Evolutionary conservation across 2,888 invertebrate genomes (phyloP), one percentile per base, ranked within the genome.

Genomic region (Masnerella sp.): DNA sequence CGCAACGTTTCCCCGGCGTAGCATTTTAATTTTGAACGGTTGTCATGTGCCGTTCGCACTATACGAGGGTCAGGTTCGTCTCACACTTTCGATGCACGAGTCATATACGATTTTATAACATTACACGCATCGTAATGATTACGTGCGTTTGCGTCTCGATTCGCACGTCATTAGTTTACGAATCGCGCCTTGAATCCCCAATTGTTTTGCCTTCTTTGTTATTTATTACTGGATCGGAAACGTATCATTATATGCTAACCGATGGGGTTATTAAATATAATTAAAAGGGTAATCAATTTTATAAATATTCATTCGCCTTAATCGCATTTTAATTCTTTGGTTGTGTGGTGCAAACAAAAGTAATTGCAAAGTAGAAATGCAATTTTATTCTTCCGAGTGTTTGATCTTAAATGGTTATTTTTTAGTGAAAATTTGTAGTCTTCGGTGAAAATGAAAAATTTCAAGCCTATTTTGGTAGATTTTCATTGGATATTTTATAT

Each of bases 61-160:
- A 40, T 28, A 32, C 47, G 49, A 74, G 73, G 73, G 73, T 74
- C 73, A 74, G 68, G 40, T 52, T 56, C 62, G 68, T 74, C 73
- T 64, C 73, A 74, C 73, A 74, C 68, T 68, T 74, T 67, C 58
- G 68, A 74, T 64, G 54, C 68, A 62, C 49, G 64, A 62, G 42
- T 51, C 68, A 68, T 38, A 43, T 51, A 49, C 32, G 58, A 49
- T 67, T 67, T 65, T 56, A 65, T 58, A 65, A 42, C 51, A 43
- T 65, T 59, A 59, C 47, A 40, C 34, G 49, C 61, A 52, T 65
- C 30, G 67, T 61, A 72, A 72, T 72, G 38, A 61, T 72, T 45
- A 59, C 49, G 32, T 28, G 47, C 34, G 22, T 36, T 47, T 52
- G 34, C 45, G 20, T 64, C 28, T 42, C 47, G 42, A 30, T 64